Percentiles rank a stretch among this genome's conserved stretches.
phyloP scores from a whole-genome alignment of 2,888 invertebrate species.

The Craniophora ligustri region DNA sequence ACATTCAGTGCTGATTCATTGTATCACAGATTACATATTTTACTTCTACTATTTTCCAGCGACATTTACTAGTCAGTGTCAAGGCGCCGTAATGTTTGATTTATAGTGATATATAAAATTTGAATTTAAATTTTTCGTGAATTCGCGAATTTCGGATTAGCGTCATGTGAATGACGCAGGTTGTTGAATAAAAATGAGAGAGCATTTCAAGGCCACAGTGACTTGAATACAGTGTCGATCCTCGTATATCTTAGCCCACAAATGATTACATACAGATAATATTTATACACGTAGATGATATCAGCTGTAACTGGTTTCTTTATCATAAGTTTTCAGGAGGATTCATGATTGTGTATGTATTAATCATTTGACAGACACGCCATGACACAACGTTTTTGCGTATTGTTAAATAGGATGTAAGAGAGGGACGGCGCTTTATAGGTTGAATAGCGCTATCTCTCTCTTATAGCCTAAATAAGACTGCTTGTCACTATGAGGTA shows the following conservation, averaged over 20 bases:
- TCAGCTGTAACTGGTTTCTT: constrained; percentile 3
- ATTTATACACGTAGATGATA: constrained; percentile 4
- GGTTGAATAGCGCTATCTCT: too few relatives aligned
- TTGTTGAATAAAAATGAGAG: constrained; percentile 10
- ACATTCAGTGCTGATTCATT: constrained; percentile 34
- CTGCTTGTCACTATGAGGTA: too few relatives aligned
- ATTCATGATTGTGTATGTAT: too few relatives aligned
- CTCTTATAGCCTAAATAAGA: too few relatives aligned
- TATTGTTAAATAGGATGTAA: too few relatives aligned
- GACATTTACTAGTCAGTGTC: constrained; percentile 29
- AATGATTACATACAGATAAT: constrained; percentile 12
- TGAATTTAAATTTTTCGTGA: constrained; percentile 22
- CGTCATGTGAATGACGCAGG: constrained; percentile 24
- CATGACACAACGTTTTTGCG: too few relatives aligned
- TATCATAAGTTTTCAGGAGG: constrained; percentile 9
- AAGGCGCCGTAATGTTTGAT: constrained; percentile 35
- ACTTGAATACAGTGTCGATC: background rate
- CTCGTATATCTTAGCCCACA: background rate
- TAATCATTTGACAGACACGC: too few relatives aligned
- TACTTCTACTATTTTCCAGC: constrained; percentile 16
- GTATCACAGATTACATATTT: constrained; percentile 37
- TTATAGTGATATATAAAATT: constrained; percentile 28
- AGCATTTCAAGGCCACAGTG: constrained; percentile 15
- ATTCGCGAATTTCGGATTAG: constrained; percentile 12
- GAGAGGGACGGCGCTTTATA: too few relatives aligned